Evolutionary conservation across 2,888 invertebrate species (phyloP), one percentile per base, ranked within the genome.

Genomic region (Drosophila longiperda): DNA sequence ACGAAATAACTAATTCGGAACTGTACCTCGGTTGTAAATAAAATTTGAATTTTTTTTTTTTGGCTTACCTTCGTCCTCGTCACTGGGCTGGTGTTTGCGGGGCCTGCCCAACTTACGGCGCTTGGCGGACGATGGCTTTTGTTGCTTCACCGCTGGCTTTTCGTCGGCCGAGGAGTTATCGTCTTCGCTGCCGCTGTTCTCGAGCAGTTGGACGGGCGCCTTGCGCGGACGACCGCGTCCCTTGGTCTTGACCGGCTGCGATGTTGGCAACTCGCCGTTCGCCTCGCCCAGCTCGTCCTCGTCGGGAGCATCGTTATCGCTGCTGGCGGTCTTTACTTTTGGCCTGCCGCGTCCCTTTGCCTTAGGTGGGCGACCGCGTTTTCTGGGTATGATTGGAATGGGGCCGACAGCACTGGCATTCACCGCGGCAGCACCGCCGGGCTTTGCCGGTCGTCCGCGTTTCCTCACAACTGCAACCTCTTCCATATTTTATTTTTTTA

Each of bases 151-250:
- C 32, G 67, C 40, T 0, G 67, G 57, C 11, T 65, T 55, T 3
- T 80, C 80, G 7, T 49, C 52, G 3, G 6, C 63, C 0, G 69
- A 65, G 1, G 53, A 67, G 4, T 62, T 58, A 12, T 55, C 55
- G 49, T 67, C 65, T 1, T 66, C 66, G 26, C 55, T 65, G 15
- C 66, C 61, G 34, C 73, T 72, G 52, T 62, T 66, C 9, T 65
- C 76, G 0, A 17, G 52, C 7, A 58, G 29, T 55, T 33, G 49
- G 0, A 52, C 67, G 29, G 52, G 52, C n/a, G 12, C 49, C 42
- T 86, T 85, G 15, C 80, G 84, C 12, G 91, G 90, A 9, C 91
- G 91, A 0, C 91, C 91, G 29, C 91, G 86, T 45, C 90, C 91
- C 66, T 87, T 91, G 15, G 2, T 3, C 20, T 71, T 62, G 0